Evolutionary conservation across 2,113 vertebrate genomes (phyloP).

Genomic region (Rattus norvegicus): DNA sequence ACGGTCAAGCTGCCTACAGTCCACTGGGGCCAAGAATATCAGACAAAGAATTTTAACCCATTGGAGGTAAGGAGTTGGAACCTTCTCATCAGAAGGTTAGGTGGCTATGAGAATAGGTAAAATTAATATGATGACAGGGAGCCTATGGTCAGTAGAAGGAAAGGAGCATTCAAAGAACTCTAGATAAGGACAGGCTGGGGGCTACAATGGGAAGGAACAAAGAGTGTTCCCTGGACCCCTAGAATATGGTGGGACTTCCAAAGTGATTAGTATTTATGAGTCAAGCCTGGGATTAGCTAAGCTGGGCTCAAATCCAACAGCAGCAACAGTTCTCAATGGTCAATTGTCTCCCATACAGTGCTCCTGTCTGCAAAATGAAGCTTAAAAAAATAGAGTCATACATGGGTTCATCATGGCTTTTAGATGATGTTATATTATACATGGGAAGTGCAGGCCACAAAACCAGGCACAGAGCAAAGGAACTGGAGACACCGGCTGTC

Average conservation of each 20-base stretch:
- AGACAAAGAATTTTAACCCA: neutral
- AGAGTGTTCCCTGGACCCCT: neutral
- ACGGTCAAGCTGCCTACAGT: neutral
- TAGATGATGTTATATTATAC: neutral
- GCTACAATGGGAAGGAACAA: neutral
- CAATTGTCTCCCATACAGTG: neutral
- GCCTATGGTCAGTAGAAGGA: neutral
- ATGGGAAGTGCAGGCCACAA: accelerated
- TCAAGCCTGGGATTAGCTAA: neutral
- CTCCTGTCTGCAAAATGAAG: neutral
- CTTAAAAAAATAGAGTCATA: neutral
- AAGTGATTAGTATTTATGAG: neutral
- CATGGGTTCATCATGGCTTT: neutral
- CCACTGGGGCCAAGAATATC: neutral
- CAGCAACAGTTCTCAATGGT: neutral
- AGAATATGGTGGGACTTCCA: neutral
- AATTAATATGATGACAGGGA: neutral
- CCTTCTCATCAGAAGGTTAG: neutral
- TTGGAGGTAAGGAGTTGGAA: neutral
- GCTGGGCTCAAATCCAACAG: neutral
- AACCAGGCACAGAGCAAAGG: neutral
- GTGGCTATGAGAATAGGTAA: neutral
- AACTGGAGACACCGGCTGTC: neutral
- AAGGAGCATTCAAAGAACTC: neutral
- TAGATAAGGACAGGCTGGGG: neutral